Conservation (phyloP, 2,113 vertebrate genomes). For the Lophura nycthemera region DNA sequence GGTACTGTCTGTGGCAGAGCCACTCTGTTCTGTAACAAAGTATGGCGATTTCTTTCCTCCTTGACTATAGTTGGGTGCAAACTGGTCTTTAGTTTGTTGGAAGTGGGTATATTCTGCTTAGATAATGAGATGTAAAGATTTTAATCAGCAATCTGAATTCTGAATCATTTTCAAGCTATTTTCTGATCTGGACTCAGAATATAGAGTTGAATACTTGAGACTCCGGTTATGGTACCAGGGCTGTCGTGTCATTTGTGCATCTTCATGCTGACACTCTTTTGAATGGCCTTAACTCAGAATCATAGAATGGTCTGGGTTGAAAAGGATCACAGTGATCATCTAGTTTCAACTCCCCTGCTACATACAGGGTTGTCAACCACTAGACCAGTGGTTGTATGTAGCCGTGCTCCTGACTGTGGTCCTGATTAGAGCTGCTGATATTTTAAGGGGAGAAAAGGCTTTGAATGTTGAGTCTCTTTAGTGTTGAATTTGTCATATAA, state of each 20-base stretch:
- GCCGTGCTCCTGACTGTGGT: not conserved
- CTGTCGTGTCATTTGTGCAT: accelerated
- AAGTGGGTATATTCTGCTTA: not conserved
- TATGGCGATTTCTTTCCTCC: not conserved
- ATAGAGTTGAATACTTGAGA: not conserved
- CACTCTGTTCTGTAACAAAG: not conserved
- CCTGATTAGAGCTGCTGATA: not conserved
- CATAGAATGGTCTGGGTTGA: too few relatives aligned
- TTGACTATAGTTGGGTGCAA: not conserved
- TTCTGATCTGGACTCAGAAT: not conserved
- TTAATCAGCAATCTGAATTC: not conserved
- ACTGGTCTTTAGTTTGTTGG: not conserved
- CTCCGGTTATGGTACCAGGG: not conserved
- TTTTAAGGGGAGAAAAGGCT: not conserved
- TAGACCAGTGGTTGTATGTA: too few relatives aligned
- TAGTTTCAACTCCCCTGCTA: too few relatives aligned
- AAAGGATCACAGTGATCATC: too few relatives aligned
- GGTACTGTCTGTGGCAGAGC: not conserved
- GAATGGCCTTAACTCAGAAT: not conserved
- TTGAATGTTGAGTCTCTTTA: not conserved
- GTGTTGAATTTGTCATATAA: not conserved
- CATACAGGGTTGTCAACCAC: too few relatives aligned
- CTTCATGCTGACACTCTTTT: not conserved
- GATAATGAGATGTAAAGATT: not conserved
- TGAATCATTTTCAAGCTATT: not conserved